These are phyloP conservation scores for Sebastes hubbsi DNA, from an alignment of 2,797 vertebrate species.

Conservation along the genomic window DNA sequence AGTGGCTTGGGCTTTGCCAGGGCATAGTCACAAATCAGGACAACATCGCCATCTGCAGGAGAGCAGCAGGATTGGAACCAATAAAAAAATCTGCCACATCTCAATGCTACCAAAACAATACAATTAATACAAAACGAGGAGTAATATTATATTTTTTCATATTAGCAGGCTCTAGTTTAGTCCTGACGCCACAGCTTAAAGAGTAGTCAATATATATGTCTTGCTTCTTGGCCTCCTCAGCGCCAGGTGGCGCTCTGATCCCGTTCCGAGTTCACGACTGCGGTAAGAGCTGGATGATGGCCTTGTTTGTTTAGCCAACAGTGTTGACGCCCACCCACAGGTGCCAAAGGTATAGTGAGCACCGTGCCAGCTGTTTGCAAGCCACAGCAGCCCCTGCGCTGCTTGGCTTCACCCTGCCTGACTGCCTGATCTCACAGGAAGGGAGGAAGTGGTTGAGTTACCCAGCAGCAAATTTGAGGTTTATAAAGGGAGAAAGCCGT, in stretches of 20 bases:
- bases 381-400: slow-evolving; percentile 58
- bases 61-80: background rate
- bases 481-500: slow-evolving; percentile 70
- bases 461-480: slow-evolving; percentile 79
- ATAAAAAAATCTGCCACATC: background rate
- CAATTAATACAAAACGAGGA: background rate
- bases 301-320: slow-evolving; percentile 72
- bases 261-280: slow-evolving; percentile 14
- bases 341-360: slow-evolving; percentile 73
- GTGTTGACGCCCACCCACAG: slow-evolving; percentile 79
- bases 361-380: slow-evolving; percentile 72
- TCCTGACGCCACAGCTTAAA: background rate
- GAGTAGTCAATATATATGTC: background rate
- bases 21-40: slow-evolving; percentile 49
- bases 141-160: background rate
- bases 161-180: background rate
- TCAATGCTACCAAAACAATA: slow-evolving; percentile 11
- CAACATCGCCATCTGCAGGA: slow-evolving; percentile 85
- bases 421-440: slow-evolving; percentile 77
- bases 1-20: background rate
- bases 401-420: slow-evolving; percentile 68
- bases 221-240: slow-evolving; percentile 25
- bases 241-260: slow-evolving; percentile 55
- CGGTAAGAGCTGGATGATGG: slow-evolving; percentile 51
- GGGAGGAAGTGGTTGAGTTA: slow-evolving; percentile 80